Evolutionary conservation across 2,797 vertebrate species (phyloP).

Genomic region (Mallotus villosus): DNA sequence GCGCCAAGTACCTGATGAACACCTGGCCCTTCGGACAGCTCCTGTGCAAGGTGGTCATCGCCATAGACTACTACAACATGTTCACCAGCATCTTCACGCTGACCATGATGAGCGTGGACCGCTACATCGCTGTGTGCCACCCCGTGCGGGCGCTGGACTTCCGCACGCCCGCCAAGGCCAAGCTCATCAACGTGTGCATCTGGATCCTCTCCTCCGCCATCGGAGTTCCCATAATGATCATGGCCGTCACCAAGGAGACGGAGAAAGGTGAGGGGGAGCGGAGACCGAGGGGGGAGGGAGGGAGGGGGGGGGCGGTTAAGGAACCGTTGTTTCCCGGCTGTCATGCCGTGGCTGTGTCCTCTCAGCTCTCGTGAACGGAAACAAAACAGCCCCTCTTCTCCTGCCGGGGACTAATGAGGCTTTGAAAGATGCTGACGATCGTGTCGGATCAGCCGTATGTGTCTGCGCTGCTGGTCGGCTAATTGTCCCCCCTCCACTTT

Average conservation of each 20-base stretch:
- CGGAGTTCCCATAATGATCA: conserved; percentile 91
- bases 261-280: conserved; percentile 50
- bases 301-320: no score
- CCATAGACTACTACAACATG: conserved; percentile 99
- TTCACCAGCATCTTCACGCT: conserved; percentile 98
- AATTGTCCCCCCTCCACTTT: no score
- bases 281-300: background rate
- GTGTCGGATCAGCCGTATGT: no score
- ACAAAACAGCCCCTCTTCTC: no score
- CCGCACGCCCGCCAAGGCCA: conserved; percentile 91
- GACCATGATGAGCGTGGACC: conserved; percentile 98
- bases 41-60: conserved; percentile 89
- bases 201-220: conserved; percentile 93
- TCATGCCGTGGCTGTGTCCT: no score
- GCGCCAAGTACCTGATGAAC: conserved; percentile 92
- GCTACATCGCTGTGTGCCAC: conserved; percentile 93
- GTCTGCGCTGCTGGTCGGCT: no score
- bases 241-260: conserved; percentile 84
- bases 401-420: no score
- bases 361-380: no score
- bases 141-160: conserved; percentile 92
- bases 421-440: no score
- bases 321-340: no score
- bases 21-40: conserved; percentile 94
- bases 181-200: conserved; percentile 94